Evolutionary conservation across 2,113 vertebrate species (phyloP).

Genomic region (Sminthopsis crassicaudata): DNA sequence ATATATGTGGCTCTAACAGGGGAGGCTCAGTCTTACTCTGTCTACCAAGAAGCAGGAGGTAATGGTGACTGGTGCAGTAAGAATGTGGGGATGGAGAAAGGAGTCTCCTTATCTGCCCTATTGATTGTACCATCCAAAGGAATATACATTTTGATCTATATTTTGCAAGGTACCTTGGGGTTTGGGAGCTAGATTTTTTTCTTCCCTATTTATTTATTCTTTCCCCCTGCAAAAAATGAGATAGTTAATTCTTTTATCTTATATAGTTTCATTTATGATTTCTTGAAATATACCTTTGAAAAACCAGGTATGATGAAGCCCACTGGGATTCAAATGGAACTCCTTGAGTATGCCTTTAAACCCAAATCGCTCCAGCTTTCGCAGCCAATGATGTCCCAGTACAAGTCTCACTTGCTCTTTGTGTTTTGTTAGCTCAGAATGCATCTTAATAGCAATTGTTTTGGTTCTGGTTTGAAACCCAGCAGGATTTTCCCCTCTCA

Average conservation of each 20-base stretch:
- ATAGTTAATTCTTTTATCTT: neutral
- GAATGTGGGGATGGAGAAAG: neutral
- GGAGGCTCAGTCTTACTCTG: neutral
- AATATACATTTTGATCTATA: neutral
- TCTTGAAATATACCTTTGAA: neutral
- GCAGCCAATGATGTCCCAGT: too few relatives aligned
- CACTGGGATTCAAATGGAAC: too few relatives aligned
- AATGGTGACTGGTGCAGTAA: neutral
- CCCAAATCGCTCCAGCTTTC: too few relatives aligned
- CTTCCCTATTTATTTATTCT: neutral
- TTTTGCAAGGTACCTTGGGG: neutral
- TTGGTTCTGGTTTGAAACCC: too few relatives aligned
- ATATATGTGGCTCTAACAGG: neutral
- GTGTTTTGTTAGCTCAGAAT: too few relatives aligned
- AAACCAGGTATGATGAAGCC: too few relatives aligned
- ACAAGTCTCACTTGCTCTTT: too few relatives aligned
- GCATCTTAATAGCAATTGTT: too few relatives aligned
- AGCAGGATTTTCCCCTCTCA: too few relatives aligned
- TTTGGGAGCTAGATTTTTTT: neutral
- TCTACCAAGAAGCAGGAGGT: slow-evolving; percentile 33
- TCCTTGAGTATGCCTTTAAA: too few relatives aligned
- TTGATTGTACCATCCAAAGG: neutral
- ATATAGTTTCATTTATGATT: neutral
- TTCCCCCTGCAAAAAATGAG: neutral
- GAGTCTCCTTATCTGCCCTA: neutral